Evolutionary conservation across 2,888 invertebrate species (phyloP).

Genomic region (Caenorhabditis zanzibari): DNA sequence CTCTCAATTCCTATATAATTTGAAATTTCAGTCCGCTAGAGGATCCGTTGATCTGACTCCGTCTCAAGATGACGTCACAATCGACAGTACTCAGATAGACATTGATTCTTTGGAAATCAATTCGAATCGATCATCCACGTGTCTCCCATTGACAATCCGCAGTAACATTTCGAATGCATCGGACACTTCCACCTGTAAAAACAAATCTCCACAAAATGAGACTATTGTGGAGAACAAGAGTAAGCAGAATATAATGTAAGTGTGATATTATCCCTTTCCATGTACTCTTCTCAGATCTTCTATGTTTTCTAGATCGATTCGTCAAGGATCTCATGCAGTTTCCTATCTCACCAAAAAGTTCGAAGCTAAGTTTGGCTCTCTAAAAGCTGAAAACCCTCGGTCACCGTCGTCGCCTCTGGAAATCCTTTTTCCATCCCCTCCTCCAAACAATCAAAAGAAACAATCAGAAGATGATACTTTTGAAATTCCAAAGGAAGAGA

Average conservation of each 20-base stretch:
- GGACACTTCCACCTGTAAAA: neutral
- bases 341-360: constrained; percentile 56
- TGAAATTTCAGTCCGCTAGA: neutral
- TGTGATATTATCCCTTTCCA: neutral
- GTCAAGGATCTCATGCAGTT: constrained; percentile 48
- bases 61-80: constrained; percentile 3
- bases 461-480: constrained; percentile 10
- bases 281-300: constrained; percentile 40
- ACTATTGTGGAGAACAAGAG: neutral
- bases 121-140: constrained; percentile 53
- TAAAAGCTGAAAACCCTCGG: neutral
- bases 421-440: constrained; percentile 47
- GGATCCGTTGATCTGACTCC: constrained; percentile 19
- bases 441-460: constrained; percentile 16
- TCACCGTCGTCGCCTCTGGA: constrained; percentile 46
- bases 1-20: neutral
- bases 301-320: constrained; percentile 53
- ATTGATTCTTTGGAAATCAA: constrained; percentile 28
- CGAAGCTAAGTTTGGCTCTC: constrained; percentile 40
- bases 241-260: constrained; percentile 11
- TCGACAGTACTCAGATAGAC: constrained; percentile 25
- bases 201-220: neutral
- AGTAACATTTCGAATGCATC: constrained; percentile 25
- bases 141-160: constrained; percentile 25
- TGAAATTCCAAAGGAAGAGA: neutral